Evolutionary conservation across 2,797 vertebrate species (phyloP).

Genomic region (Xiphophorus birchmanni): DNA sequence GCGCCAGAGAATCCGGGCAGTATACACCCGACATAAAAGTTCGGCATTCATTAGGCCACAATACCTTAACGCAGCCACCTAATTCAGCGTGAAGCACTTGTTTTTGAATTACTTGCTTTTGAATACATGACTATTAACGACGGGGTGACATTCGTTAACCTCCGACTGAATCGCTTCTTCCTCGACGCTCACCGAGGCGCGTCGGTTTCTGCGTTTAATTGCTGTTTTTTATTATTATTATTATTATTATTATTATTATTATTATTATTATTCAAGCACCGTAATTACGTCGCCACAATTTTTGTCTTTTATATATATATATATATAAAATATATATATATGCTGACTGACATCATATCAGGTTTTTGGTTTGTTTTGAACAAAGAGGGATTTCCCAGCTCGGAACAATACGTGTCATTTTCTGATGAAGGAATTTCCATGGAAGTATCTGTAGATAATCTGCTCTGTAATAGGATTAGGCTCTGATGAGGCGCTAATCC

Average conservation of each 20-base stretch:
- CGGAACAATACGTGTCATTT: not conserved
- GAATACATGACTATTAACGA: constrained; percentile 85
- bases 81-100: constrained; percentile 84
- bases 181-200: constrained; percentile 27
- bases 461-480: constrained; percentile 55
- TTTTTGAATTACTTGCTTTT: constrained; percentile 84
- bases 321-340: no score
- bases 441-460: constrained; percentile 27
- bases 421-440: constrained; percentile 30
- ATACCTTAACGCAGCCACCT: constrained; percentile 86
- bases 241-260: constrained; percentile 31
- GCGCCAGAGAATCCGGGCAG: constrained; percentile 89
- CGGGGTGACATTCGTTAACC: constrained; percentile 80
- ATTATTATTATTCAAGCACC: constrained; percentile 27
- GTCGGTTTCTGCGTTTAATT: constrained; percentile 51
- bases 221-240: constrained; percentile 30
- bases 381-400: constrained; percentile 8
- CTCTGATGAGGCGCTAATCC: constrained; percentile 48
- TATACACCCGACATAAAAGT: constrained; percentile 95
- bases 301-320: no score
- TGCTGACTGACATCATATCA: constrained; percentile 23
- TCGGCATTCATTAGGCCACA: constrained; percentile 88
- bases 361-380: constrained; percentile 11
- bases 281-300: constrained; percentile 29
- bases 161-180: constrained; percentile 62